phyloP scores from a whole-genome alignment of 2,888 invertebrate genomes.

The Itoplectis maculator region DNA sequence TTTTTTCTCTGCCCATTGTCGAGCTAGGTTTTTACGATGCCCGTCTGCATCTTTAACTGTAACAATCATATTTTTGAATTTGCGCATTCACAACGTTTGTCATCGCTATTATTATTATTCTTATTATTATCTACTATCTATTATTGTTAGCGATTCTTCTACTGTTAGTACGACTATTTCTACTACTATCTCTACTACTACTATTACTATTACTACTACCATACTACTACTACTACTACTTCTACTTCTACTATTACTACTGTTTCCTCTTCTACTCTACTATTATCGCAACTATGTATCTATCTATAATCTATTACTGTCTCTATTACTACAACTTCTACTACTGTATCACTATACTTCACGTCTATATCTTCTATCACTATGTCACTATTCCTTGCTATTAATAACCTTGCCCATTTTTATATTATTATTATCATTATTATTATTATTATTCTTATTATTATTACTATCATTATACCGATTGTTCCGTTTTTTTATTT shows the following conservation, averaged over 20 bases:
- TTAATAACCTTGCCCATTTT: constrained; percentile 43
- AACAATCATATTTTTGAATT: constrained; percentile 50
- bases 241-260: constrained; percentile 46
- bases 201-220: constrained; percentile 50
- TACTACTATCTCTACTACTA: constrained; percentile 33
- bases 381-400: constrained; percentile 39
- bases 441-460: constrained; percentile 24
- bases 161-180: constrained; percentile 34
- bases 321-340: constrained; percentile 59
- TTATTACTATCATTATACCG: constrained; percentile 27
- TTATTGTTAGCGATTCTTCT: constrained; percentile 39
- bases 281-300: constrained; percentile 44
- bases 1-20: constrained; percentile 41
- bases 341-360: constrained; percentile 51
- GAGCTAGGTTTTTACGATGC: constrained; percentile 46
- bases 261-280: constrained; percentile 27
- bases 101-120: constrained; percentile 61
- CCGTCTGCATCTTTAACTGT: constrained; percentile 55
- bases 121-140: constrained; percentile 45
- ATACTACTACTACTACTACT: constrained; percentile 63
- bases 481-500: constrained; percentile 33
- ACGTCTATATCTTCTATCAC: constrained; percentile 36
- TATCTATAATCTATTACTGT: constrained; percentile 53
- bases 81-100: constrained; percentile 53
- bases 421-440: constrained; percentile 42